Conservation (phyloP, 2,113 vertebrate genomes). For the Coreoperca whiteheadi region DNA sequence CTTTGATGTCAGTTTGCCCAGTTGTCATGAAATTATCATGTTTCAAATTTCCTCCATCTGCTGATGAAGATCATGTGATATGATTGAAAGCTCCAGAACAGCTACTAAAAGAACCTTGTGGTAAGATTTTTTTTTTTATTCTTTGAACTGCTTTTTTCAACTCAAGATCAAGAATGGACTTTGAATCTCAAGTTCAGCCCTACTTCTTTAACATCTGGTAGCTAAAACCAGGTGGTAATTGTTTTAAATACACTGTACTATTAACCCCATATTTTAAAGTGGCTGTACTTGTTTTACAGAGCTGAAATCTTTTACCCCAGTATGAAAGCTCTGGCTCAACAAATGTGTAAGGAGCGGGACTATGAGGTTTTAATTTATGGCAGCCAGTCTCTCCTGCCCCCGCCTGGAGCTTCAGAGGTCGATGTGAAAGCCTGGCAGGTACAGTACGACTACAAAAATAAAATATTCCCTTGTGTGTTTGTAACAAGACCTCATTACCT, state of each 20-base stretch:
- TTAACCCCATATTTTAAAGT: neutral
- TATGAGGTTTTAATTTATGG: slow-evolving; percentile 75
- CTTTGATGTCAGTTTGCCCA: neutral
- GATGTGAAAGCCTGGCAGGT: slow-evolving; percentile 84
- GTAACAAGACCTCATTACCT: neutral
- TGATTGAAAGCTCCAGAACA: neutral
- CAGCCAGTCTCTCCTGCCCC: slow-evolving; percentile 71
- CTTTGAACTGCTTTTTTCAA: neutral
- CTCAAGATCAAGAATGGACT: neutral
- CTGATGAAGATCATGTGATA: neutral
- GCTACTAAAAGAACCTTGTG: neutral
- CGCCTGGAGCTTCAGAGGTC: slow-evolving; percentile 81
- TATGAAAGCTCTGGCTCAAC: slow-evolving; percentile 79
- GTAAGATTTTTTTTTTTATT: neutral
- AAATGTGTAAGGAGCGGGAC: slow-evolving; percentile 75
- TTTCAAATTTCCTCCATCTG: neutral
- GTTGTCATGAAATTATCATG: too few species aligned
- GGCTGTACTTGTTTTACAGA: slow-evolving; percentile 60
- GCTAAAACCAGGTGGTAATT: neutral
- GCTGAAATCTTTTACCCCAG: slow-evolving; percentile 79
- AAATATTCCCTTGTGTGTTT: neutral
- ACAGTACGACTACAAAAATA: neutral
- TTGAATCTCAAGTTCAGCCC: neutral
- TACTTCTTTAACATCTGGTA: neutral
- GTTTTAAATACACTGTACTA: neutral